Evolutionary conservation across 2,113 vertebrate genomes (phyloP).

Genomic region (Pampusana beccarii): DNA sequence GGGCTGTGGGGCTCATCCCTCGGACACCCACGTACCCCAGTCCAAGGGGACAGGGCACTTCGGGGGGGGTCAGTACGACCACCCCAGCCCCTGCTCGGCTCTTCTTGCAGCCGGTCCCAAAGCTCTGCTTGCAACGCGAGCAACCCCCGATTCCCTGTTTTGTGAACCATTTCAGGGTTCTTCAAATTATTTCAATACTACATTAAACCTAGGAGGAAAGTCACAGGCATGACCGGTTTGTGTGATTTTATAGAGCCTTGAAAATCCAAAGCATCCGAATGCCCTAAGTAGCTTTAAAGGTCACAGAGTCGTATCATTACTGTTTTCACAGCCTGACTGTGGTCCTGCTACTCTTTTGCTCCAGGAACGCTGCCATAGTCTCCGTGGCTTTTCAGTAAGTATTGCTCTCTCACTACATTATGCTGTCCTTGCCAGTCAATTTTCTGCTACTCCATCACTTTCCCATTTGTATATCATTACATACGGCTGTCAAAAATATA

Average conservation of each 20-base stretch:
- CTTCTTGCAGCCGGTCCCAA: accelerated
- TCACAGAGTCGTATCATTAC: neutral
- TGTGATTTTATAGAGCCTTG: neutral
- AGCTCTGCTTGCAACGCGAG: accelerated
- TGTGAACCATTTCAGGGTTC: neutral
- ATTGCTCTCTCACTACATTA: neutral
- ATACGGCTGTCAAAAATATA: constrained; percentile 37
- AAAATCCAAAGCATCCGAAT: neutral
- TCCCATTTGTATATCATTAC: constrained; percentile 50
- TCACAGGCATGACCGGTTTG: accelerated
- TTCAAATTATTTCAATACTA: neutral
- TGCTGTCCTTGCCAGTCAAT: constrained; percentile 53
- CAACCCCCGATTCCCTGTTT: neutral
- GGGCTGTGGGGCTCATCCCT: neutral
- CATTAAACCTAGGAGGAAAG: neutral
- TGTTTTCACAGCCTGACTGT: neutral
- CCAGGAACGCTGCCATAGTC: neutral
- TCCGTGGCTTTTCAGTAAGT: neutral
- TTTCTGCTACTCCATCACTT: constrained; percentile 66
- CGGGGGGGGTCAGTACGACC: neutral
- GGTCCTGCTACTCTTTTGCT: neutral
- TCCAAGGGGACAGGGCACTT: neutral
- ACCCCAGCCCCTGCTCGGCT: neutral
- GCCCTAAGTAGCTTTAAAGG: neutral
- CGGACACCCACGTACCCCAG: accelerated